A percentile compares a stretch with the other conserved stretches of the same genome.
phyloP scores from a whole-genome alignment of 2,888 invertebrate genomes.

The Rotaria magnacalcarata region DNA sequence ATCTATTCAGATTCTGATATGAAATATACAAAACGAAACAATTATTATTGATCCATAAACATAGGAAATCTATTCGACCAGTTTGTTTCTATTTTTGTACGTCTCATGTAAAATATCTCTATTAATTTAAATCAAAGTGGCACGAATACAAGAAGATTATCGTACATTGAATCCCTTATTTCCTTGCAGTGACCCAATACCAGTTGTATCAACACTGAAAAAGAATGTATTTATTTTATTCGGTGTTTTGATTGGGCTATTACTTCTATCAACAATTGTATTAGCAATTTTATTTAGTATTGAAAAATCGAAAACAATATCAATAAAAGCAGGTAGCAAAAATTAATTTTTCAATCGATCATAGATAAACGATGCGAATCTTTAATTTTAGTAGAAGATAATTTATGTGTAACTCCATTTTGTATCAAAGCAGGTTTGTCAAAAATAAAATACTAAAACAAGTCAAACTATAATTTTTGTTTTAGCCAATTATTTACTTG shows the following conservation, averaged over 20 bases:
- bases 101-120: not conserved
- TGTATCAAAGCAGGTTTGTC: constrained; percentile 30
- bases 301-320: not conserved
- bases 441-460: not conserved
- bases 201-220: not conserved
- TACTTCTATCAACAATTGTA: constrained; percentile 19
- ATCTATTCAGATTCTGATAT: not conserved
- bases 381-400: not conserved
- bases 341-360: too few species aligned
- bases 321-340: not conserved
- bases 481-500: constrained; percentile 34
- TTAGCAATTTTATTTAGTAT: not conserved
- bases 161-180: constrained; percentile 18
- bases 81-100: not conserved
- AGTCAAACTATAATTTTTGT: not conserved
- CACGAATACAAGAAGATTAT: not conserved
- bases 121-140: constrained; percentile 21
- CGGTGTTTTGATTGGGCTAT: not conserved
- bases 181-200: constrained; percentile 9
- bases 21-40: not conserved
- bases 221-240: not conserved
- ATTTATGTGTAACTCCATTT: constrained; percentile 27
- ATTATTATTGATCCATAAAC: not conserved
- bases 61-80: not conserved
- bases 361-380: not conserved